Conservation (phyloP, 2,113 vertebrate species). For the Gymnobelideus leadbeateri region DNA sequence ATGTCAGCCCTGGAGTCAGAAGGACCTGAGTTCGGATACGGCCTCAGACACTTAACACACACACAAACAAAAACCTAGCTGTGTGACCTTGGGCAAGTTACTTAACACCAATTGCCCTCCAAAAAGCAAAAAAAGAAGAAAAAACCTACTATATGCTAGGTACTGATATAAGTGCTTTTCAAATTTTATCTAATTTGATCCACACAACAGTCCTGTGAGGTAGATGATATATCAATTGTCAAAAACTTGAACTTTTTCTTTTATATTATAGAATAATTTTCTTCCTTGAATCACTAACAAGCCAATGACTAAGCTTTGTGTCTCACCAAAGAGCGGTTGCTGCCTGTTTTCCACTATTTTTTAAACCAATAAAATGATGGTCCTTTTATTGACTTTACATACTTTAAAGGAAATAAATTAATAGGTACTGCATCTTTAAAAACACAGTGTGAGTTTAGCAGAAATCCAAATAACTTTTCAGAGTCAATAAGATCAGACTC, state of each 20-base stretch:
- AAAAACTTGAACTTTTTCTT: background rate
- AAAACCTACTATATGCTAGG: background rate
- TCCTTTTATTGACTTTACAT: conserved; percentile 40
- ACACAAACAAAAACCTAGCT: no score
- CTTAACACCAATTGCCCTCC: no score
- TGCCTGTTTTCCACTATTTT: background rate
- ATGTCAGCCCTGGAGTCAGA: no score
- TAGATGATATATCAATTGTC: background rate
- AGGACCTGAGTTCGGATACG: no score
- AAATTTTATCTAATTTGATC: background rate
- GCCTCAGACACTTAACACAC: no score
- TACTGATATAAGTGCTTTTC: background rate
- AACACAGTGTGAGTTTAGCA: background rate
- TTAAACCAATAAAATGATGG: conserved; percentile 52
- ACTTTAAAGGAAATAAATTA: conserved; percentile 45
- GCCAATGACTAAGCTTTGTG: background rate
- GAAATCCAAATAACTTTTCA: conserved; percentile 60
- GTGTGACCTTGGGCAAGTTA: no score
- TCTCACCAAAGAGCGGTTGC: background rate
- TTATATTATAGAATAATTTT: background rate
- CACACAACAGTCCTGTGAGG: background rate
- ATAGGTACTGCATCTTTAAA: conserved; percentile 42
- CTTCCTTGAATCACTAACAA: background rate
- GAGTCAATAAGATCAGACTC: conserved; percentile 44
- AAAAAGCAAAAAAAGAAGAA: no score